Evolutionary conservation across 2,113 vertebrate species (phyloP), one percentile per base, ranked within the genome.

Genomic region (Pomatostomus ruficeps): DNA sequence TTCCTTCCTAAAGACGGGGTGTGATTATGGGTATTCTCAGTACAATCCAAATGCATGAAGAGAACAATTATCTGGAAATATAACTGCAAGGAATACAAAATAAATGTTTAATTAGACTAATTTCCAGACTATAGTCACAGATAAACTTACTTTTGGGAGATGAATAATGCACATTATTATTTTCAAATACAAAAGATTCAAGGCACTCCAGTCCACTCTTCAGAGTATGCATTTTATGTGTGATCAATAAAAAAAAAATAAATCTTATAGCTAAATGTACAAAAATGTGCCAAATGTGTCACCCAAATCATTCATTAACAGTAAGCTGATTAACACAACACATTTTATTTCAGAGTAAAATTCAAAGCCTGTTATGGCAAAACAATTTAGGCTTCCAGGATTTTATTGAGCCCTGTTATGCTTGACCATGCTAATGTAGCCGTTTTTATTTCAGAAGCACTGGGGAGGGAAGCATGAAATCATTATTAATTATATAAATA

Each of bases 401-500:
- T 62, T 73, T 61, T 40, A 85, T 81, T 38, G 45, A 93, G 48
- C 38, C 82, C 35, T 76, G 23, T 55, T 68, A 65, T 65, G 74
- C 45, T 85, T 93, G 79, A 90, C 89, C 94, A 86, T 91, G 73
- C 71, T 89, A 94, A 91, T 91, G 82, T 55, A 96, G 61, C 59
- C 0, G 2, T 40, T 90, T 88, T 93, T 96, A 93, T 97, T 97
- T 88, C 83, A 94, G 71, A 89, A 80, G 88, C 92, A 88, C 83
- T 89, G 59, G 84, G 90, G 87, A 95, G 71, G 59, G 72, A 92
- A 95, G 85, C 88, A 93, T 92, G 67, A 92, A 92, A 91, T 96
- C 73, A 74, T 93, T 94, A 94, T 72, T 95, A 89, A 96, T 96
- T 97, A 89, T 91, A 92, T 89, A 96, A 96, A 95, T 91, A 79